These are phyloP conservation scores for Apis cerana DNA, from an alignment of 1,140 invertebrate species.

Conservation along the genomic window DNA sequence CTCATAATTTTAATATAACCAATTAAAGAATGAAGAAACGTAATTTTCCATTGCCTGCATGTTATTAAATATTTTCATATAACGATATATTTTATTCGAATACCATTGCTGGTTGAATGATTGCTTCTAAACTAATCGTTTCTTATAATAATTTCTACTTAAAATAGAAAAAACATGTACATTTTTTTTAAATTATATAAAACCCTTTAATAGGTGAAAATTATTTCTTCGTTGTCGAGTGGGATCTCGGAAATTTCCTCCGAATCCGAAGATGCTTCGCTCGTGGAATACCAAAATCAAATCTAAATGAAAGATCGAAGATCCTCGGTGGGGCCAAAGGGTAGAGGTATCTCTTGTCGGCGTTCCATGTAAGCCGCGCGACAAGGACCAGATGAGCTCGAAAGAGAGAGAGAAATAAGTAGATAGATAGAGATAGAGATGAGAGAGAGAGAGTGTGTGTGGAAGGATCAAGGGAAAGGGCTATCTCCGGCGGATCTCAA, in stretches of 20 bases:
- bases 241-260: conserved; percentile 6
- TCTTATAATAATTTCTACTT: no score
- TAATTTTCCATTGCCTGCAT: no score
- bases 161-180: no score
- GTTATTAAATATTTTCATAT: no score
- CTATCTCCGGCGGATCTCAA: conserved; percentile 70
- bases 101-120: no score
- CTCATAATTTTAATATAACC: no score
- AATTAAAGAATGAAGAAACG: no score
- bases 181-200: no score
- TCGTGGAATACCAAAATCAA: conserved; percentile 49
- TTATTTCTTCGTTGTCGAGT: background rate
- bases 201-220: background rate
- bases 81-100: no score
- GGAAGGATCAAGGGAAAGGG: conserved; percentile 33
- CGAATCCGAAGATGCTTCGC: conserved; percentile 4
- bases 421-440: background rate
- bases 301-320: conserved; percentile 68
- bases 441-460: background rate
- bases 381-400: background rate
- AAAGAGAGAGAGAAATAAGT: background rate
- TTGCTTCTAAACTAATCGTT: no score
- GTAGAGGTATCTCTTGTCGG: conserved; percentile 53
- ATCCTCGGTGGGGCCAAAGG: background rate
- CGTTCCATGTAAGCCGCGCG: conserved; percentile 38